Conservation (phyloP, 2,797 vertebrate genomes). For the Corythornis leucogaster region DNA sequence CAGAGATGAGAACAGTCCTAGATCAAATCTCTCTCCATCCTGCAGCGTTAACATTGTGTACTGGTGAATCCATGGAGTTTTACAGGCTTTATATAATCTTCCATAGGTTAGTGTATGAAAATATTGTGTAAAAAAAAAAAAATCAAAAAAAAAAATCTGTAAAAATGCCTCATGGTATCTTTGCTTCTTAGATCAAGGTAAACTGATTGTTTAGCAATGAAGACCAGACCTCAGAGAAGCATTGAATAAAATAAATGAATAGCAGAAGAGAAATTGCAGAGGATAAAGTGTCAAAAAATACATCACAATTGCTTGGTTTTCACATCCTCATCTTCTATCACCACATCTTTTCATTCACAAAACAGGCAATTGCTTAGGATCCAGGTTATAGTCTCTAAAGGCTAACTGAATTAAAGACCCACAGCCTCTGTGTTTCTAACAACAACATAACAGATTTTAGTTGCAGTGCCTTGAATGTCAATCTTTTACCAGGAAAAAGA, state of each 20-base stretch:
- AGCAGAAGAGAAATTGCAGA: not conserved
- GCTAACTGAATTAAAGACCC: not conserved
- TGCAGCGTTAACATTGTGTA: not conserved
- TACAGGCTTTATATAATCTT: not conserved
- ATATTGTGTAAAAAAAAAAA: not conserved
- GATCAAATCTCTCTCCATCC: not conserved
- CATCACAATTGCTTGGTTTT: not conserved
- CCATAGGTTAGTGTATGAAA: not conserved
- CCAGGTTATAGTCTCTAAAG: not conserved
- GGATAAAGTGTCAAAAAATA: constrained; percentile 8
- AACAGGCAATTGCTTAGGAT: not conserved
- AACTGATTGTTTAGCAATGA: not conserved
- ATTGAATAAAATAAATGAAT: not conserved
- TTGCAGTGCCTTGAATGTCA: not conserved
- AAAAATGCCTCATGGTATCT: not conserved
- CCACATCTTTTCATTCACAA: not conserved
- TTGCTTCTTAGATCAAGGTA: not conserved
- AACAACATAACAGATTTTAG: not conserved
- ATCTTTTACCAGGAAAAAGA: not conserved
- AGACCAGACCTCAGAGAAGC: not conserved
- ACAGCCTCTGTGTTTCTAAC: not conserved
- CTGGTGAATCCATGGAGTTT: not conserved
- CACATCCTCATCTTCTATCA: not conserved
- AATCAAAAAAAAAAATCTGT: too few species aligned
- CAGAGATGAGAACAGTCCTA: not conserved